Evolutionary conservation across 2,113 vertebrate species (phyloP).

Genomic region (Dasyurus viverrinus): DNA sequence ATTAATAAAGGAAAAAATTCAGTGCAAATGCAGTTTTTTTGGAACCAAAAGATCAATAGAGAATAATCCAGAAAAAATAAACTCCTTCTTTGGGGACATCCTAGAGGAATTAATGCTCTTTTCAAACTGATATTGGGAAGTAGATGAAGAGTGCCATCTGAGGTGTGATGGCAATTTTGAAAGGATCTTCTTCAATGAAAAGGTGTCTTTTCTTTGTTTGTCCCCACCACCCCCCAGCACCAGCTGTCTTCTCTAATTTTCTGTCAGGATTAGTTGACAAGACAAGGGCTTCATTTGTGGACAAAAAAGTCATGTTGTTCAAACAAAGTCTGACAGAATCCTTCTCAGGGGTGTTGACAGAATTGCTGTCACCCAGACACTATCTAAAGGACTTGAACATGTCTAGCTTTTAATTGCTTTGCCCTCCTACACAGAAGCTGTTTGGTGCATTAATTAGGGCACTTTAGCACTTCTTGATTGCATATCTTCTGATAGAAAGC

Average conservation of each 20-base stretch:
- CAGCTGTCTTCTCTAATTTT: not conserved
- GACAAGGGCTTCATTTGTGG: constrained; percentile 31
- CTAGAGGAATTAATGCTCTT: not conserved
- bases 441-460: constrained; percentile 28
- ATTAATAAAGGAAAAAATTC: not conserved
- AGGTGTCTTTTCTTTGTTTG: constrained; percentile 9
- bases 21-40: not conserved
- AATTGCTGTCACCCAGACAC: constrained; percentile 55
- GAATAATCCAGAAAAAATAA: not conserved
- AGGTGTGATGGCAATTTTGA: not conserved
- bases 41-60: not conserved
- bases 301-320: constrained; percentile 45
- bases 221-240: not conserved
- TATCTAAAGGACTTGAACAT: constrained; percentile 44
- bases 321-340: constrained; percentile 39
- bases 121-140: constrained; percentile 15
- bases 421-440: constrained; percentile 62
- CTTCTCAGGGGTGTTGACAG: constrained; percentile 49
- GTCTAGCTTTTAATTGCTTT: constrained; percentile 68
- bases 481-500: not conserved
- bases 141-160: not conserved
- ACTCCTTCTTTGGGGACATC: not conserved
- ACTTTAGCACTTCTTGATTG: constrained; percentile 29
- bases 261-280: constrained; percentile 1
- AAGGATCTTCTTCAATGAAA: not conserved